Evolutionary conservation across 2,888 invertebrate genomes (phyloP).

Genomic region (Gymnocheta viridis): DNA sequence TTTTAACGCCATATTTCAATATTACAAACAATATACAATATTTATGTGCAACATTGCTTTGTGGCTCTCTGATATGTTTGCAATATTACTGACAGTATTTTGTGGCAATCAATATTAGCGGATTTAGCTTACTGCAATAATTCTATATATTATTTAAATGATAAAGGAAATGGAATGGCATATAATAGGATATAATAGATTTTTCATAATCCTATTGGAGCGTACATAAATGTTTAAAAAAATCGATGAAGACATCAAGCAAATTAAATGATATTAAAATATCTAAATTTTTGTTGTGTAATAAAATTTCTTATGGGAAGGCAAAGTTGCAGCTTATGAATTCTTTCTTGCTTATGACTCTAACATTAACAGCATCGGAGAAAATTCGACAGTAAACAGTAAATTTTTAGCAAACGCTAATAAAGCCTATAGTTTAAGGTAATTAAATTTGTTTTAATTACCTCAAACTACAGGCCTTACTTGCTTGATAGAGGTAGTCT

Average conservation of each 20-base stretch:
- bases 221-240: neutral
- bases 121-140: constrained; percentile 26
- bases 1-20: constrained; percentile 61
- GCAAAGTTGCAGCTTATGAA: too few species aligned
- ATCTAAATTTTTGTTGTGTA: too few species aligned
- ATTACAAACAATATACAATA: constrained; percentile 42
- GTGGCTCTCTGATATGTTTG: constrained; percentile 54
- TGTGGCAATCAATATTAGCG: constrained; percentile 44
- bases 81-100: constrained; percentile 42
- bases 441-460: too few species aligned
- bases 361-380: too few species aligned
- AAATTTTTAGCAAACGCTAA: too few species aligned
- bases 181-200: neutral
- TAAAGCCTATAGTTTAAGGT: too few species aligned
- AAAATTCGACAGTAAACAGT: too few species aligned
- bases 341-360: too few species aligned
- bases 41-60: constrained; percentile 33
- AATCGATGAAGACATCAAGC: neutral
- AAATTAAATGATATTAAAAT: too few species aligned
- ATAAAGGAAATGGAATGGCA: neutral
- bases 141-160: neutral
- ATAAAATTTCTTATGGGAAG: too few species aligned
- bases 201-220: constrained; percentile 15
- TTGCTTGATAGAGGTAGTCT: too few species aligned
- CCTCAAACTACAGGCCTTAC: too few species aligned